Conservation (phyloP, 1,140 invertebrate species). For the Tribolium castaneum region DNA sequence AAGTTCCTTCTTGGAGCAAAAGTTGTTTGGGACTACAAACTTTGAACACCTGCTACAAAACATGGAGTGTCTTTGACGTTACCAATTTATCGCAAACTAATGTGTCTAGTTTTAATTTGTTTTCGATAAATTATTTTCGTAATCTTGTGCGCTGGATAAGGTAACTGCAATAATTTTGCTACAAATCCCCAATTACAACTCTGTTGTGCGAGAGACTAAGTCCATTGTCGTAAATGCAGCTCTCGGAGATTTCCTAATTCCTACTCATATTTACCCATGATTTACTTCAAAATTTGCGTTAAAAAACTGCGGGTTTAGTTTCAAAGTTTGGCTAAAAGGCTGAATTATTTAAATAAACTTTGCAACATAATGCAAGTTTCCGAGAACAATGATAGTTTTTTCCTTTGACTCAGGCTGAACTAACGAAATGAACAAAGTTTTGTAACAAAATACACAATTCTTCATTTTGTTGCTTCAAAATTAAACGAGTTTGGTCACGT, state of each 20-base stretch:
- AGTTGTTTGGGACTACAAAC: not conserved
- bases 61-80: not conserved
- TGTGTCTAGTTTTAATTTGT: not conserved
- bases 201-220: not conserved
- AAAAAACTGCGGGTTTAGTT: no score
- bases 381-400: not conserved
- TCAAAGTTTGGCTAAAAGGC: no score
- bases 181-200: slow-evolving; percentile 8
- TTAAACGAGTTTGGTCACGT: no score
- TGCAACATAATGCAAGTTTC: not conserved
- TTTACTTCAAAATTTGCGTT: no score
- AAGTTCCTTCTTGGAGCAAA: not conserved
- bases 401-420: not conserved
- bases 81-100: not conserved
- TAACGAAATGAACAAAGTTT: not conserved
- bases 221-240: not conserved
- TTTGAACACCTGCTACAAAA: not conserved
- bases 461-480: no score
- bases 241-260: not conserved
- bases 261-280: not conserved
- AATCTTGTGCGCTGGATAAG: not conserved
- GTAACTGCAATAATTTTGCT: slow-evolving; percentile 1
- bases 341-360: no score
- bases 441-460: not conserved
- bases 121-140: no score